Percentiles rank a stretch among this genome's conserved stretches.
phyloP scores from a whole-genome alignment of 2,888 invertebrate species.

The Orchesellides sinensis region DNA sequence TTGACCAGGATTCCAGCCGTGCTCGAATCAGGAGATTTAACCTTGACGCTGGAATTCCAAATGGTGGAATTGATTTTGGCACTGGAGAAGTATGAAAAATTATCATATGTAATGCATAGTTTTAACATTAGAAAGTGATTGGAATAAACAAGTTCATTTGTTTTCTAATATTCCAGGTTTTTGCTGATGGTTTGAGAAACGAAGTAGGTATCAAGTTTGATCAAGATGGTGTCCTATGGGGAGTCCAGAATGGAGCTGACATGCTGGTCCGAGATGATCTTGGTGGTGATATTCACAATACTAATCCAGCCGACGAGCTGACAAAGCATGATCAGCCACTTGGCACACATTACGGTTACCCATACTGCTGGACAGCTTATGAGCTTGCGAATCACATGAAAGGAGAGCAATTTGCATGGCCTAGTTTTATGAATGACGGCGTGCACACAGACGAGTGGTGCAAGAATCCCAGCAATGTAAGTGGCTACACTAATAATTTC shows the following conservation, averaged over 20 bases:
- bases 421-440: slow-evolving; percentile 65
- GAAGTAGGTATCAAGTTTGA: slow-evolving; percentile 66
- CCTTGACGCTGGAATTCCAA: slow-evolving; percentile 11
- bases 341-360: slow-evolving; percentile 68
- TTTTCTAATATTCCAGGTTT: slow-evolving; percentile 29
- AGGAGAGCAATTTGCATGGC: slow-evolving; percentile 70
- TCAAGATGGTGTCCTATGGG: slow-evolving; percentile 45
- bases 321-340: slow-evolving; percentile 57
- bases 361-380: slow-evolving; percentile 70
- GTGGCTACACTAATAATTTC: slow-evolving; percentile 4
- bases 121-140: neutral
- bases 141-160: neutral
- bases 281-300: slow-evolving; percentile 70
- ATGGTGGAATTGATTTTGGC: slow-evolving; percentile 6
- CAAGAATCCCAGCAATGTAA: slow-evolving; percentile 61
- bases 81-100: slow-evolving; percentile 30
- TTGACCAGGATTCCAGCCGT: slow-evolving; percentile 53
- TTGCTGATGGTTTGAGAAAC: slow-evolving; percentile 66
- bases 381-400: slow-evolving; percentile 38
- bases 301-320: slow-evolving; percentile 71
- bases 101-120: neutral
- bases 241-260: slow-evolving; percentile 64
- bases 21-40: slow-evolving; percentile 65
- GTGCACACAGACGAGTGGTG: slow-evolving; percentile 71
- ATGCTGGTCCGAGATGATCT: slow-evolving; percentile 56